Base-by-base conservation (phyloP, 2,888 invertebrate genomes). In the Clanis bilineata region DNA sequence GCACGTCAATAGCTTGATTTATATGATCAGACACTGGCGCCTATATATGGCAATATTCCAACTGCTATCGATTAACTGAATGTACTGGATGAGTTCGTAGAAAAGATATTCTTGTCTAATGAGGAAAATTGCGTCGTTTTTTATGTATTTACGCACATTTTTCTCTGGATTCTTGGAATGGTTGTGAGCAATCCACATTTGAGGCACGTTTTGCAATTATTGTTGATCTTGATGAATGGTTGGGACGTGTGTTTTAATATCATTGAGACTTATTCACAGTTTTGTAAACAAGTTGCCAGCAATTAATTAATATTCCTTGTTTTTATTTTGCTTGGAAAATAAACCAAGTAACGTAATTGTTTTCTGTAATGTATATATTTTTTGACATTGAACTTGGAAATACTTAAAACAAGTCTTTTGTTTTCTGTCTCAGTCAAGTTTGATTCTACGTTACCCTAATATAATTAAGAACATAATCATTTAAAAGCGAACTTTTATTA, bases 1-100 rank as follows among this genome's bases (percentile, higher is more conserved):
- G 2, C 32, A 21, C 22, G 57, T 57, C 57, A 23, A 57, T 38
- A 57, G 41, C 36, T 57, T 57, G 38, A 45, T 45, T 57, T 57
- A 45, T 36, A 22, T 57, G 25, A 23, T 23, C 38, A 38, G 38
- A 23, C 45, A 38, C 38, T 15, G 38, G 57, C 36, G 23, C 38
- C 36, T 57, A 45, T 22, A 22, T 15, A 21, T 45, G 57, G 57
- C 45, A 25, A 15, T 10, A 10, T 25, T 51, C 51, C 51, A 51
- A 51, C 45, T n/a, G 1, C 7, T 28, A 18, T 51, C 51, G 51
- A 51, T 51, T 32, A 18, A 21, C 32, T 32, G 3, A 51, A 51
- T 51, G 32, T 51, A 51, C 9, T 51, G 18, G 15, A 51, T 9
- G 51, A 12, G 28, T 51, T 51, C 51, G 51, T 18, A 28, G 51